Base-by-base conservation (phyloP, 1,140 invertebrate species). In the Cataglyphis hispanica region DNA sequence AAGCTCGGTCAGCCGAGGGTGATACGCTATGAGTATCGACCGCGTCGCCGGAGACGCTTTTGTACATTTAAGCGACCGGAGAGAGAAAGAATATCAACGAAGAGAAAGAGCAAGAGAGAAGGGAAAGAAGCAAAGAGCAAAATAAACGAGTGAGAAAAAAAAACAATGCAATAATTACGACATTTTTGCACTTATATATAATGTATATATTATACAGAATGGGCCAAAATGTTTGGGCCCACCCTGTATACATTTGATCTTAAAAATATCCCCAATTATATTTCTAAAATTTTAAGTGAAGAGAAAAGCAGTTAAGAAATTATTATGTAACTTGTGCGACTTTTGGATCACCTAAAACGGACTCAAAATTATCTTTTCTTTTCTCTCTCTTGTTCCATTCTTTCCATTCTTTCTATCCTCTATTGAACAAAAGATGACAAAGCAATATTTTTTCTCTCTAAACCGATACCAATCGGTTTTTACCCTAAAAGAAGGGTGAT, bases 21-120 rank as follows among this genome's bases (percentile, higher is more conserved):
- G 88, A 90, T 89, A 92, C 83, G 86, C 75, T 89, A 88, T 87
- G 92, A 91, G 92, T 94, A 94, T 93, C 92, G 93, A 94, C 93
- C 93, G 92, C 91, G 90, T 89, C 89, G 91, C 86, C 91, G 87
- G 81, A 91, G 92, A 91, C 87, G 87, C 87, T 89, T 90, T 90
- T 87, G 87, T 87, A 89, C 88, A 89, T 91, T 50, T 83, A 84
- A 89, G 76, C 89, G 90, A 56, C 22, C 27, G 66, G 10, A 81
- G 50, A 75, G 40, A 64, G 46, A 87, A 50, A 70, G 34, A 22
- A 2, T 67, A 46, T 34, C 27, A 53, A 78, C 8, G 43, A 53
- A 58, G 53, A 31, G 19, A 53, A 50, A 56, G 34, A 74, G 77
- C 46, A 13, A 70, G 40, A 53, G 7, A 13, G 43, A 75, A 31